A percentile compares a stretch with the other conserved stretches of the same genome.
phyloP scores from a whole-genome alignment of 2,888 invertebrate species.

The Volucella inflata region DNA sequence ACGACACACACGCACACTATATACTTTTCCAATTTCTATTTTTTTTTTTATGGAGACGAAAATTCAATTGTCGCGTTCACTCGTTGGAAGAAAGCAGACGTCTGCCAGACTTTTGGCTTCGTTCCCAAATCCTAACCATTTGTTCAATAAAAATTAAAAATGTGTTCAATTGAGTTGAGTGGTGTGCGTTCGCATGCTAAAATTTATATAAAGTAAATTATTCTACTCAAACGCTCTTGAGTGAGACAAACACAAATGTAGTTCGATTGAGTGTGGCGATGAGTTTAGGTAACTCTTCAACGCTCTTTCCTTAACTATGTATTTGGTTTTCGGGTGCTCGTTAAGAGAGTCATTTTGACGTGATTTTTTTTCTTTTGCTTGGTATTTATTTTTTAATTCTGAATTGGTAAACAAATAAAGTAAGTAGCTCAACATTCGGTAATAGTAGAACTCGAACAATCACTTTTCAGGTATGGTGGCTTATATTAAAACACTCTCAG shows the following conservation, averaged over 20 bases:
- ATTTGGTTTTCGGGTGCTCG: neutral
- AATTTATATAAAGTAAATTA: neutral
- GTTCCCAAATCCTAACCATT: conserved; percentile 64
- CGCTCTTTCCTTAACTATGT: neutral
- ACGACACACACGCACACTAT: conserved; percentile 26
- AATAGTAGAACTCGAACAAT: neutral
- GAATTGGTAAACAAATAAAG: conserved; percentile 10
- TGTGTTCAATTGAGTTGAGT: neutral
- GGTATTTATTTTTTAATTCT: neutral
- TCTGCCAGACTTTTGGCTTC: conserved; percentile 70
- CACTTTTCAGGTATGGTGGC: conserved; percentile 6
- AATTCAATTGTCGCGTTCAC: conserved; percentile 56
- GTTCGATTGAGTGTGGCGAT: too few species aligned
- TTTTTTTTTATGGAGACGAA: conserved; percentile 34
- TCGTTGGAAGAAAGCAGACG: conserved; percentile 64
- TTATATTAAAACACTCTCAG: neutral
- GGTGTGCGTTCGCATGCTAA: neutral
- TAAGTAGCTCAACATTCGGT: neutral
- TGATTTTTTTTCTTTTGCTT: neutral
- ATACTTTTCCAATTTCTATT: conserved; percentile 43
- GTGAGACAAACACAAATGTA: conserved; percentile 22
- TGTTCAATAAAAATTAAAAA: conserved; percentile 33
- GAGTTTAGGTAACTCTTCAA: neutral
- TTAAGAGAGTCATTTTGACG: conserved; percentile 2
- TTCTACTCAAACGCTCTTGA: conserved; percentile 42